A percentile compares a stretch with the other conserved stretches of the same genome.
These are phyloP conservation scores for Drosophila histrio DNA, from an alignment of 2,888 invertebrate genomes.

Conservation along the genomic window DNA sequence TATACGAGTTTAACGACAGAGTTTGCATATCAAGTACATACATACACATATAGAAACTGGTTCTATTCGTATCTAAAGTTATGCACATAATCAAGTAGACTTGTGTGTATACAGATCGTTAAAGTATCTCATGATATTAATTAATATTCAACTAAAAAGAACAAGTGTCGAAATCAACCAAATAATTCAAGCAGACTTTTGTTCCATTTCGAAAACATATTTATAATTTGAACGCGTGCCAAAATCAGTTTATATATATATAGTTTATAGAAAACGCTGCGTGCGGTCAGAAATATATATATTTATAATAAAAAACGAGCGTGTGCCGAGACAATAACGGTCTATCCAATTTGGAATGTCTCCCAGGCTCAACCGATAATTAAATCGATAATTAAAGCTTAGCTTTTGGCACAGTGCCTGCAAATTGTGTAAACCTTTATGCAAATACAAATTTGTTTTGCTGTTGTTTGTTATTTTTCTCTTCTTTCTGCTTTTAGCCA, in stretches of 20 bases:
- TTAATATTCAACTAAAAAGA: conserved; percentile 19
- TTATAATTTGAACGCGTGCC: conserved; percentile 61
- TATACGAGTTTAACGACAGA: conserved; percentile 22
- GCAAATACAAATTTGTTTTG: background rate
- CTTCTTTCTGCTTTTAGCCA: background rate
- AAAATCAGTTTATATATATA: conserved; percentile 26
- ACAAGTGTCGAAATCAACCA: conserved; percentile 23
- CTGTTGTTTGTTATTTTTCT: background rate
- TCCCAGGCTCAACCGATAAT: conserved; percentile 26
- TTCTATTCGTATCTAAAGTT: conserved; percentile 30
- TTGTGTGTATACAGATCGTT: conserved; percentile 1
- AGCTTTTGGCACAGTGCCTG: conserved; percentile 21
- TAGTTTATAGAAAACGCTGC: conserved; percentile 21
- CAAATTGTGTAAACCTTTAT: conserved; percentile 37
- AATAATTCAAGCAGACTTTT: conserved; percentile 11
- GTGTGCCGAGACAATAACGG: conserved; percentile 42
- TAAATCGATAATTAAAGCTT: conserved; percentile 31
- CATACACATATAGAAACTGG: conserved; percentile 51
- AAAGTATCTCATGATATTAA: conserved; percentile 17
- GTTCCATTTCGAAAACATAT: conserved; percentile 5
- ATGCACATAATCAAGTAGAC: conserved; percentile 24
- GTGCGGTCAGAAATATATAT: conserved; percentile 11
- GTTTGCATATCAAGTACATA: conserved; percentile 50
- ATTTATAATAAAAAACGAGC: conserved; percentile 9
- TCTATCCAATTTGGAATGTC: background rate